A percentile compares a stretch with the other conserved stretches of the same genome.
phyloP scores from a whole-genome alignment of 2,113 vertebrate species.

The Hydrochoerus hydrochaeris region DNA sequence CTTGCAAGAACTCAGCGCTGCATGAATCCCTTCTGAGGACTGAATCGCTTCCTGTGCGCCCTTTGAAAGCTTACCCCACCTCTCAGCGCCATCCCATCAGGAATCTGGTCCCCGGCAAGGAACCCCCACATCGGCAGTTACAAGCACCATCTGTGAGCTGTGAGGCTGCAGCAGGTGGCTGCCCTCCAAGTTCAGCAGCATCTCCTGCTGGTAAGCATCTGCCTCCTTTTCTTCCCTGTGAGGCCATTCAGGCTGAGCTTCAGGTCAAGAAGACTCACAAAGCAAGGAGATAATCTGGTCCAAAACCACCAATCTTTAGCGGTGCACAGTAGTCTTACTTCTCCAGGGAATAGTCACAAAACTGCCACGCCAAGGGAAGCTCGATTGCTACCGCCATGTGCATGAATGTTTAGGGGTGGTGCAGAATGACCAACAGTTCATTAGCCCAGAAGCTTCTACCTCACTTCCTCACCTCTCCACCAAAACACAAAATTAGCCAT shows the following conservation, averaged over 20 bases:
- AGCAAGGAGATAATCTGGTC: neutral
- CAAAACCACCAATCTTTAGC: neutral
- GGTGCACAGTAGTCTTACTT: neutral
- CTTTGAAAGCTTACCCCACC: neutral
- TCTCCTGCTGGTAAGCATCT: neutral
- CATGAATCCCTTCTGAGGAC: neutral
- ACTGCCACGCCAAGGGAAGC: neutral
- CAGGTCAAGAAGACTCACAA: neutral
- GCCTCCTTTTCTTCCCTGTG: neutral
- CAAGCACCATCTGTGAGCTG: neutral
- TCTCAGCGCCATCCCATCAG: neutral
- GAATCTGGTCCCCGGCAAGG: neutral
- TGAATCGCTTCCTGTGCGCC: neutral
- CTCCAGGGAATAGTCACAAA: neutral
- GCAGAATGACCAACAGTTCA: neutral
- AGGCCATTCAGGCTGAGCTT: neutral
- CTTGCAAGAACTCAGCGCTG: neutral
- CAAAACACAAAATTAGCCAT: neutral
- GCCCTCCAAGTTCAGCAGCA: neutral
- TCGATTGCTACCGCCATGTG: too few species aligned
- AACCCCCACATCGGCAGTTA: neutral
- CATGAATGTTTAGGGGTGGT: neutral
- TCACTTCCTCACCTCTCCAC: neutral
- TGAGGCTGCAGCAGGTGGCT: neutral
- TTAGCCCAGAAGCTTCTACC: neutral